A percentile compares a stretch with the other conserved stretches of the same genome.
Evolutionary conservation across 1,140 invertebrate genomes (phyloP).

Genomic region (Bombus difficillimus): DNA sequence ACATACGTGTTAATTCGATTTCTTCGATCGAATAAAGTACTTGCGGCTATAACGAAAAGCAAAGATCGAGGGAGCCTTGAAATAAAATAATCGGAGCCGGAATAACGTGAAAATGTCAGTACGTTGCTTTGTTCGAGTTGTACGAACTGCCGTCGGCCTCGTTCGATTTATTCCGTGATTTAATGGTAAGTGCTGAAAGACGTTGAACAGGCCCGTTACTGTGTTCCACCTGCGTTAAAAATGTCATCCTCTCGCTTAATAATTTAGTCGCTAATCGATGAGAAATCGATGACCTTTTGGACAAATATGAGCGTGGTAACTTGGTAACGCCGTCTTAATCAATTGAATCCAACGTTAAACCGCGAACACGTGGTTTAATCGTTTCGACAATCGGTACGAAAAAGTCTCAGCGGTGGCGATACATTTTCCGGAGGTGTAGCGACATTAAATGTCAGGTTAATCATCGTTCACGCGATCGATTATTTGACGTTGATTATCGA

Average conservation of each 20-base stretch:
- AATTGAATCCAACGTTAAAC: background rate
- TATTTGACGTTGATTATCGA: background rate
- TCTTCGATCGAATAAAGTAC: background rate
- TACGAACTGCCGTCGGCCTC: background rate
- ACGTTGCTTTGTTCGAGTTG: background rate
- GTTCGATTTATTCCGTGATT: background rate
- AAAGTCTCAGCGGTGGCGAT: too few species aligned
- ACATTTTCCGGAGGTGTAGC: background rate
- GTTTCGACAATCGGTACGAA: background rate
- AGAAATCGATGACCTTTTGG: constrained; percentile 68
- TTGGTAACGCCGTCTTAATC: constrained; percentile 1
- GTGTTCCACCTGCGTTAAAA: constrained; percentile 46
- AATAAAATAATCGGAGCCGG: background rate
- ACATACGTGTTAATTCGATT: background rate
- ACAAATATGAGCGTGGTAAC: constrained; percentile 41
- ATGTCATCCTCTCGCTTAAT: constrained; percentile 58
- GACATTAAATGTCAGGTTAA: too few species aligned
- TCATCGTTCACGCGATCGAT: background rate
- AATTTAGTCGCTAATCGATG: constrained; percentile 63
- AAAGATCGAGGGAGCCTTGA: background rate
- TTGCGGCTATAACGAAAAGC: background rate
- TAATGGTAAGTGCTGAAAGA: background rate
- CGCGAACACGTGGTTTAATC: background rate
- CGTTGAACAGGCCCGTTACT: constrained; percentile 15
- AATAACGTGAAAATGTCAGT: constrained; percentile 2